A percentile compares a stretch with the other conserved stretches of the same genome.
Conservation (phyloP, 2,888 invertebrate species). For the Uropetala carovei region DNA sequence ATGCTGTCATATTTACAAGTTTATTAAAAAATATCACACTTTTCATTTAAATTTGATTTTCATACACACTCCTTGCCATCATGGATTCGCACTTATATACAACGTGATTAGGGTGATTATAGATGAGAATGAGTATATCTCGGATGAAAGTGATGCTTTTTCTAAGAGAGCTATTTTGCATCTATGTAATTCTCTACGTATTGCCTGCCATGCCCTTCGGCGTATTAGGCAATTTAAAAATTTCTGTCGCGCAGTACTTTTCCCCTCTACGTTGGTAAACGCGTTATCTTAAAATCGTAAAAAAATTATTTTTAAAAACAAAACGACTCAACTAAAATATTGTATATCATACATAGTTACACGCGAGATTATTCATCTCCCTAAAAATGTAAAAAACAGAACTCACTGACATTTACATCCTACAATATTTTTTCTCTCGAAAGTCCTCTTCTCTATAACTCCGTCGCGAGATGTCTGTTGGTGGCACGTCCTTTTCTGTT, state of each 20-base stretch:
- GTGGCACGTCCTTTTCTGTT: neutral
- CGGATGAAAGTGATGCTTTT: neutral
- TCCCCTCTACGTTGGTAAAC: neutral
- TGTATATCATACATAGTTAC: neutral
- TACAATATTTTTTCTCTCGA: neutral
- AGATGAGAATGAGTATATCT: neutral
- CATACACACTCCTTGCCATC: neutral
- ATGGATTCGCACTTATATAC: neutral
- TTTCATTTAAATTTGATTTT: neutral
- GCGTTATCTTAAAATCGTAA: neutral
- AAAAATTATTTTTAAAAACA: neutral
- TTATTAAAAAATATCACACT: conserved; percentile 28
- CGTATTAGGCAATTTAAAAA: neutral
- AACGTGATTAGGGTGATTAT: neutral
- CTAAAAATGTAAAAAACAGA: neutral
- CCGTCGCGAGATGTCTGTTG: neutral
- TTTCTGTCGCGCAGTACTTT: neutral
- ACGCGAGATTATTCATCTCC: neutral
- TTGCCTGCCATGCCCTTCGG: neutral
- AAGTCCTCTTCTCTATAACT: neutral
- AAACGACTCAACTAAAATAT: neutral
- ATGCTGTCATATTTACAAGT: neutral
- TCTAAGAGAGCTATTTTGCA: neutral
- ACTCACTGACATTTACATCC: neutral
- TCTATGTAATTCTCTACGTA: neutral